Conservation (phyloP, 1,140 invertebrate genomes). For the Pygmarrhopalites habei region DNA sequence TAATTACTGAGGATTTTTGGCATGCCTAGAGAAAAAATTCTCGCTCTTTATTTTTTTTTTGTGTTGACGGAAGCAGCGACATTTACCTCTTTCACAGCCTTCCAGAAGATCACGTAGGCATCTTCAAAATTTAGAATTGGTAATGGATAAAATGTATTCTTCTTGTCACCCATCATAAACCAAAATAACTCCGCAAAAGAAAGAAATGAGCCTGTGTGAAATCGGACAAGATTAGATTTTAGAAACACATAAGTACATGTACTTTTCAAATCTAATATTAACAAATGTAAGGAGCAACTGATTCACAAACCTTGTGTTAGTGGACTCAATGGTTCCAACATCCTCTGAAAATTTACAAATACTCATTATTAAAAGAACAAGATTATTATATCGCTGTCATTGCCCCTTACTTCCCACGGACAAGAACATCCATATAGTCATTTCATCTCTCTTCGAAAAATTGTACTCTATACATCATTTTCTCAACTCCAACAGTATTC, state of each 20-base stretch:
- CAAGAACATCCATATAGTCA: too few species aligned
- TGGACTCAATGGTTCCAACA: constrained; percentile 83
- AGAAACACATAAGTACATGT: too few species aligned
- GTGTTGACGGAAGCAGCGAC: neutral
- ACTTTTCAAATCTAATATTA: too few species aligned
- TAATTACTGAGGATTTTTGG: neutral
- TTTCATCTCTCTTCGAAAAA: too few species aligned
- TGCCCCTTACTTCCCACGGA: too few species aligned
- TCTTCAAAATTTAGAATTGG: constrained; percentile 71
- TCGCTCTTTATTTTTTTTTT: neutral
- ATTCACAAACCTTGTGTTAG: too few species aligned
- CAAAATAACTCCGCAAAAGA: constrained; percentile 92
- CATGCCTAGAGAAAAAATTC: neutral
- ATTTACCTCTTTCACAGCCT: constrained; percentile 62
- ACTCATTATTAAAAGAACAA: too few species aligned
- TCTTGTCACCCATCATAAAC: constrained; percentile 77
- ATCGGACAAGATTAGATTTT: too few species aligned
- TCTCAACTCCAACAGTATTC: too few species aligned
- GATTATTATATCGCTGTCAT: too few species aligned
- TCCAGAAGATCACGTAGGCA: constrained; percentile 70
- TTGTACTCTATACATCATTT: too few species aligned
- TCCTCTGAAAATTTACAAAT: constrained; percentile 53
- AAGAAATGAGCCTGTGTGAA: constrained; percentile 70
- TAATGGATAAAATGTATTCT: constrained; percentile 48
- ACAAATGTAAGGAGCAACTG: too few species aligned